These are phyloP conservation scores for Mellilla xanthometata DNA, from an alignment of 2,888 invertebrate species.

Conservation along the genomic window DNA sequence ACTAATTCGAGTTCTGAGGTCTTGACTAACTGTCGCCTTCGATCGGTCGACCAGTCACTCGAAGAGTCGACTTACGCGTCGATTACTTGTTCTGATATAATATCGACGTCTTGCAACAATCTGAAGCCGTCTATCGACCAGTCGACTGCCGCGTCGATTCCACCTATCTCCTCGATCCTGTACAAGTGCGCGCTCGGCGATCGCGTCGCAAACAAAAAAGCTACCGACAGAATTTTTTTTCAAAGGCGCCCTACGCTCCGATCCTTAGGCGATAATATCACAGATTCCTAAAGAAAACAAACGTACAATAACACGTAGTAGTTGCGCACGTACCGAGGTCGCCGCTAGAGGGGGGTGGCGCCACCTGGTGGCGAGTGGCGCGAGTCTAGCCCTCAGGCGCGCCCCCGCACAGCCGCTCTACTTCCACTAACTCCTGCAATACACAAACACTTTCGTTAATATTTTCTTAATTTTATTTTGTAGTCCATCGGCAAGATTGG, in stretches of 20 bases:
- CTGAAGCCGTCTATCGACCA: too few species aligned
- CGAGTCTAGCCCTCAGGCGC: slow-evolving; percentile 57
- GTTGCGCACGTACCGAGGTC: slow-evolving; percentile 14
- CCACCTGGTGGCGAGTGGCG: slow-evolving; percentile 2
- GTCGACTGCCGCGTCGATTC: neutral
- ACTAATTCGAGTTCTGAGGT: neutral
- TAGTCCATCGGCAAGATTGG: too few species aligned
- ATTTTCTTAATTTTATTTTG: too few species aligned
- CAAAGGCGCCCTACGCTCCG: slow-evolving; percentile 36
- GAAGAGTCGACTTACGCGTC: neutral
- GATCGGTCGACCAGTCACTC: neutral
- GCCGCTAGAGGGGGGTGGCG: slow-evolving; percentile 14
- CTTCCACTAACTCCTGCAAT: slow-evolving; percentile 62
- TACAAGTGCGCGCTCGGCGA: neutral
- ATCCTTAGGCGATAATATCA: slow-evolving; percentile 79
- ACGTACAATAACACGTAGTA: slow-evolving; percentile 33
- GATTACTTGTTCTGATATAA: too few species aligned
- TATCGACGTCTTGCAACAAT: too few species aligned
- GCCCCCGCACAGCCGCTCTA: slow-evolving; percentile 67
- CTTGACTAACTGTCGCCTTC: neutral
- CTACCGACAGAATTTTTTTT: slow-evolving; percentile 59
- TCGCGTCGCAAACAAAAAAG: slow-evolving; percentile 34
- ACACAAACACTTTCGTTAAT: too few species aligned
- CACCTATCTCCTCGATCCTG: neutral
- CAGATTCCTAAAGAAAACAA: slow-evolving; percentile 69